phyloP scores from a whole-genome alignment of 1,140 invertebrate genomes.

The Drosophila parvula region DNA sequence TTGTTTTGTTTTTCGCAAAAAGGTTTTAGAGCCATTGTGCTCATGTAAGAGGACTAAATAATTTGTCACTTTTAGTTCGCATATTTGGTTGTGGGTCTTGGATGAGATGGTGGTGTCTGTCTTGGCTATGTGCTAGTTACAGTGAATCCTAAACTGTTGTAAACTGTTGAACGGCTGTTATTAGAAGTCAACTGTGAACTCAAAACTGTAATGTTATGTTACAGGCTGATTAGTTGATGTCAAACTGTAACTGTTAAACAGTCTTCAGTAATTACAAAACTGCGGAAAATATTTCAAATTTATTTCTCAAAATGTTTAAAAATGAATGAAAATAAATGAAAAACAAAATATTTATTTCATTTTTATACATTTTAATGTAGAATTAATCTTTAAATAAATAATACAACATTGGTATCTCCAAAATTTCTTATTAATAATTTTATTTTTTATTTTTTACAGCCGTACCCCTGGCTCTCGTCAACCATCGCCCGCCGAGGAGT shows the following conservation, averaged over 20 bases:
- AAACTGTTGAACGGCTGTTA: neutral
- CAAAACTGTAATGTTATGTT: slow-evolving; percentile 3
- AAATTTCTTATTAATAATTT: slow-evolving; percentile 8
- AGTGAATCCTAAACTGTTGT: slow-evolving; percentile 1
- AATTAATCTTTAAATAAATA: neutral
- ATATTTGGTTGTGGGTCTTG: neutral
- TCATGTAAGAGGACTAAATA: neutral
- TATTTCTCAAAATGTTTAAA: neutral
- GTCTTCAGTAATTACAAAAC: neutral
- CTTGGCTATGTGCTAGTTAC: slow-evolving; percentile 11
- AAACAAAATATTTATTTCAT: neutral
- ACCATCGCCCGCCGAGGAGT: slow-evolving; percentile 94
- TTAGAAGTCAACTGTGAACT: neutral
- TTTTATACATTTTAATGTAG: neutral
- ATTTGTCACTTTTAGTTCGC: slow-evolving; percentile 37
- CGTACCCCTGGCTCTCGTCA: slow-evolving; percentile 95
- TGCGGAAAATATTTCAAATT: neutral
- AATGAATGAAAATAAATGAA: neutral
- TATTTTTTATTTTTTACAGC: slow-evolving; percentile 85
- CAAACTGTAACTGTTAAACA: slow-evolving; percentile 12
- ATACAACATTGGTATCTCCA: neutral
- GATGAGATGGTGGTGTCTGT: slow-evolving; percentile 6
- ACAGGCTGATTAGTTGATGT: neutral
- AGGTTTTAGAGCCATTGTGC: slow-evolving; percentile 8
- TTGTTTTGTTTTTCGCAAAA: neutral